Evolutionary conservation across 2,113 vertebrate species (phyloP).

Genomic region (Hassar affinis): DNA sequence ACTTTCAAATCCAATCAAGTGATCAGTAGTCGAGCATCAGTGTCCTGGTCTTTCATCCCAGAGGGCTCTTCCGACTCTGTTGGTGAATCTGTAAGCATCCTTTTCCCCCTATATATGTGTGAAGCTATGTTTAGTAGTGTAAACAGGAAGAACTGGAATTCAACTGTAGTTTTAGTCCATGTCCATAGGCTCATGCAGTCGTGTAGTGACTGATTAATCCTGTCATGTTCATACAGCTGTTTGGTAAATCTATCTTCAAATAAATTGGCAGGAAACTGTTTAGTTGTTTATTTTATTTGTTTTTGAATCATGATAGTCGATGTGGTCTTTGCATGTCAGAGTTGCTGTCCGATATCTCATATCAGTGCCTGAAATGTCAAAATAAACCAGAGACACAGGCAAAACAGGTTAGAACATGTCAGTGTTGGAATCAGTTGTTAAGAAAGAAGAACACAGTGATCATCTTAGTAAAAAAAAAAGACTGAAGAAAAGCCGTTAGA

Average conservation of each 20-base stretch:
- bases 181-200: neutral
- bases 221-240: neutral
- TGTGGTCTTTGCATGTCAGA: neutral
- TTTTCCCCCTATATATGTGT: neutral
- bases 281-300: neutral
- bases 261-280: neutral
- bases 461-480: too few relatives aligned
- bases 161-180: neutral
- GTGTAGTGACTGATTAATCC: neutral
- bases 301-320: neutral
- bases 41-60: constrained; percentile 66
- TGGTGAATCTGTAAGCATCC: constrained; percentile 11
- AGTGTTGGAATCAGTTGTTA: neutral
- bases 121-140: constrained; percentile 4
- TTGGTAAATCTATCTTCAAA: neutral
- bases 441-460: neutral
- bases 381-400: neutral
- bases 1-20: constrained; percentile 80
- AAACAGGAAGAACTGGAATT: neutral
- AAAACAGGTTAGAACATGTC: neutral
- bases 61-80: constrained; percentile 29
- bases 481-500: neutral
- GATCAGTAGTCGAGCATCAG: constrained; percentile 71
- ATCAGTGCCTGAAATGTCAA: neutral
- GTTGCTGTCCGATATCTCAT: neutral